Conservation (phyloP, 2,888 invertebrate genomes). For the Dermolepida albohirtum region DNA sequence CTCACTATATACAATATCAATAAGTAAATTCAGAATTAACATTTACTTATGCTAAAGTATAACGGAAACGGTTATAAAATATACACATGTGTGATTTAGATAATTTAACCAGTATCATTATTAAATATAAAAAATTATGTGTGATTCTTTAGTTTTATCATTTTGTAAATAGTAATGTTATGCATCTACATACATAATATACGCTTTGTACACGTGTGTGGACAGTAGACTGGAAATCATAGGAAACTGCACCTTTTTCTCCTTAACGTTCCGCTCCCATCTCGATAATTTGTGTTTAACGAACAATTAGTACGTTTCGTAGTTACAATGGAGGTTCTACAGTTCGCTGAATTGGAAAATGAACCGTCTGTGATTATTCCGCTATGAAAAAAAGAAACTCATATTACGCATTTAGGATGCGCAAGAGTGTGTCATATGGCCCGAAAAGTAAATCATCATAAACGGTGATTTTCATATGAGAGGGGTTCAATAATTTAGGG, state of each 20-base stretch:
- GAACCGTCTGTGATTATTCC: slow-evolving; percentile 18
- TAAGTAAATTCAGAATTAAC: no score
- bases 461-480: slow-evolving; percentile 27
- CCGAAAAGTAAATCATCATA: slow-evolving; percentile 19
- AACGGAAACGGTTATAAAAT: neutral
- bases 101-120: slow-evolving; percentile 14
- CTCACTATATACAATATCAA: no score
- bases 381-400: slow-evolving; percentile 18
- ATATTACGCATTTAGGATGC: slow-evolving; percentile 27
- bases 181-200: neutral
- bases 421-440: slow-evolving; percentile 22
- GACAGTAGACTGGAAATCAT: slow-evolving; percentile 7
- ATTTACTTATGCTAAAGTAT: neutral
- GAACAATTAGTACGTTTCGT: slow-evolving; percentile 36
- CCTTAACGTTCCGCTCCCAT: slow-evolving; percentile 38
- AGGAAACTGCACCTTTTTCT: slow-evolving; percentile 43
- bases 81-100: slow-evolving; percentile 1
- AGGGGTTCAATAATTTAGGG: slow-evolving; percentile 7
- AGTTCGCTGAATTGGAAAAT: slow-evolving; percentile 43
- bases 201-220: neutral
- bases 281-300: slow-evolving; percentile 39
- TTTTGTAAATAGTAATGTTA: slow-evolving; percentile 8
- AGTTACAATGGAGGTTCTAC: slow-evolving; percentile 40
- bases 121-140: slow-evolving; percentile 4
- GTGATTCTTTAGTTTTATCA: slow-evolving; percentile 4